These are phyloP conservation scores for Pyrocoelia pectoralis DNA, from an alignment of 2,888 invertebrate genomes.

Conservation along the genomic window DNA sequence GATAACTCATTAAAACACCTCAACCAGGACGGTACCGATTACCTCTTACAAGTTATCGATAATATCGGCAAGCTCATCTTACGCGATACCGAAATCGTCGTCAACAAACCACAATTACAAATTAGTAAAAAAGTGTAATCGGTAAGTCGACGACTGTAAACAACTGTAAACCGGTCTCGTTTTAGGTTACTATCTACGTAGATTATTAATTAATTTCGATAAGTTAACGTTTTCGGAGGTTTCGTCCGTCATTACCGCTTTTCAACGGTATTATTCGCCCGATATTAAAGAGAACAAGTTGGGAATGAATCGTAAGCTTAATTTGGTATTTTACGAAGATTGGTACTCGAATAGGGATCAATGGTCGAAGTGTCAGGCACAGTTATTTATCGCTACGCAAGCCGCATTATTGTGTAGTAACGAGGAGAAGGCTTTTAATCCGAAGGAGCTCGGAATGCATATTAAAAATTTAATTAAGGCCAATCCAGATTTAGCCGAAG, in stretches of 20 bases:
- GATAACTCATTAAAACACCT: conserved; percentile 67
- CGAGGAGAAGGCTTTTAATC: conserved; percentile 79
- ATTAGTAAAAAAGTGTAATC: conserved; percentile 72
- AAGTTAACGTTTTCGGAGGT: conserved; percentile 86
- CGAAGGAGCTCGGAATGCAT: conserved; percentile 77
- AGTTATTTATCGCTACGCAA: conserved; percentile 88
- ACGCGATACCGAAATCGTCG: conserved; percentile 35
- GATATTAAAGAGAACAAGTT: conserved; percentile 49
- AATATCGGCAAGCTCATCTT: conserved; percentile 39
- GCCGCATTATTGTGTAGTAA: conserved; percentile 83
- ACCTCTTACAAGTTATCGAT: conserved; percentile 54
- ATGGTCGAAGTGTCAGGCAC: conserved; percentile 90
- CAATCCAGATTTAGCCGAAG: conserved; percentile 83
- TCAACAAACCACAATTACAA: conserved; percentile 17
- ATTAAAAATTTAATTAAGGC: conserved; percentile 76
- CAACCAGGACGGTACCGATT: conserved; percentile 63
- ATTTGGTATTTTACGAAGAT: conserved; percentile 5
- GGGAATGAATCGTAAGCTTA: conserved; percentile 52
- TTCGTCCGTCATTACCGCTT: conserved; percentile 75
- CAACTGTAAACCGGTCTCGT: conserved; percentile 41
- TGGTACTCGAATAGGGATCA: conserved; percentile 66
- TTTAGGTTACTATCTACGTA: conserved; percentile 81
- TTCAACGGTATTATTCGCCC: conserved; percentile 70
- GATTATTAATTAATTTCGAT: conserved; percentile 83
- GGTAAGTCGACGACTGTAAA: conserved; percentile 59